Base-by-base conservation (phyloP, 2,888 invertebrate genomes). In the Mamestra brassicae region DNA sequence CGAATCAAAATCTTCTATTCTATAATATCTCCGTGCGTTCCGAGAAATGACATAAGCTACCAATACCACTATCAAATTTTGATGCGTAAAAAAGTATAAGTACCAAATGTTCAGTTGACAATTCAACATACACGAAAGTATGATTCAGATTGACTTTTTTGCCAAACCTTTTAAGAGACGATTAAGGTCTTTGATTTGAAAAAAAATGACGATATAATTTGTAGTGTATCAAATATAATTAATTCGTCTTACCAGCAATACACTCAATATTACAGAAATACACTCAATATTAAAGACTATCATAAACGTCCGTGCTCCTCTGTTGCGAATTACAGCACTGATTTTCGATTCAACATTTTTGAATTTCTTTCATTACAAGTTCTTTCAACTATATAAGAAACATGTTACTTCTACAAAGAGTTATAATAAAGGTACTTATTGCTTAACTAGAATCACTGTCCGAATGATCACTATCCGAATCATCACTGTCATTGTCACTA, bases 191-290 rank as follows among this genome's bases (percentile, higher is more conserved):
- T 17, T 15, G 7, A 38, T 52, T 76, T 10, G 7, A 1, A 57
- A 64, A 45, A 36, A 57, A 63, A 54, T 42, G 11, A 61, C 36
- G 8, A 4, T 38, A 58, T n/a, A 4, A 13, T n/a, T 42, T 70
- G 11, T 45, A 66, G 52, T 66, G 50, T 60, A 11, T 69, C 15
- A 74, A 80, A 69, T 80, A 17, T 69, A 70, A 80, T 79, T 69
- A 70, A 80, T 79, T 74, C 11, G 6, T n/a, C 52, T 52, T 34
- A 38, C 17, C 34, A 61, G 15, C 10, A 55, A 42, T 3, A 1
- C 26, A 76, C 11, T 61, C 42, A 34, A 60, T 52, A 17, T 15
- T 47, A 38, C 50, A 57, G 8, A n/a, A 26, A 26, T 26, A 54
- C 45, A 76, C 11, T 61, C 42, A 34, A 60, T 52, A 17, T 15